Evolutionary conservation across 2,888 invertebrate genomes (phyloP), one percentile per base, ranked within the genome.

Genomic region (Dendrolimus houi): DNA sequence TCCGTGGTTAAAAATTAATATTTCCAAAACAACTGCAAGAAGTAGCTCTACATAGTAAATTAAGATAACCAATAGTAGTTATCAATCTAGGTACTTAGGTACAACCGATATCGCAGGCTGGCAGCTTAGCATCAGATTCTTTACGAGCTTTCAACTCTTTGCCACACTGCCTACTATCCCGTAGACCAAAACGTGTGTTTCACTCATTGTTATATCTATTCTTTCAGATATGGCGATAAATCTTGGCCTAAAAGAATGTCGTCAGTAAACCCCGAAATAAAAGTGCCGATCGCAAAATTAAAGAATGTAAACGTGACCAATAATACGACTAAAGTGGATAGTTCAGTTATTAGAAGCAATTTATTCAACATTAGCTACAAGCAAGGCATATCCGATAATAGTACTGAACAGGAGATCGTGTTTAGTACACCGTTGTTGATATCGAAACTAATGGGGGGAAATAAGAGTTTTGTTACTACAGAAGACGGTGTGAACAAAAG

Each of bases 151-250:
- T 17, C 17, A 17, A 17, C 17, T 17, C 17, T 17, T 17, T 17
- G 3, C 17, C 17, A 17, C 17, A 17, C 17, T 2, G 17, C 17
- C 17, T 17, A 17, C 17, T 29, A 29, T 29, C 6, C 17, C 6
- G 3, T 29, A 29, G 3, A 29, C 6, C 29, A 29, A 29, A 29
- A 29, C 29, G 29, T 29, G 6, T 29, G 3, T 29, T 29, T 29
- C 29, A 29, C 29, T 29, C 6, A 29, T 29, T 6, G 29, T 29
- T 29, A 29, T 29, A 29, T 6, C 6, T 6, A 29, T 29, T 29
- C 47, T 79, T 72, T 17, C 81, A 87, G 86, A 71, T 71, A 71
- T 64, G 68, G 67, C 58, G 85, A 87, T 13, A 79, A 69, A 71
- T 60, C 68, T 54, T 81, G 80, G 77, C 75, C 80, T 68, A 87